Conservation (phyloP, 2,113 vertebrate genomes). For the Salvelinus sp. region DNA sequence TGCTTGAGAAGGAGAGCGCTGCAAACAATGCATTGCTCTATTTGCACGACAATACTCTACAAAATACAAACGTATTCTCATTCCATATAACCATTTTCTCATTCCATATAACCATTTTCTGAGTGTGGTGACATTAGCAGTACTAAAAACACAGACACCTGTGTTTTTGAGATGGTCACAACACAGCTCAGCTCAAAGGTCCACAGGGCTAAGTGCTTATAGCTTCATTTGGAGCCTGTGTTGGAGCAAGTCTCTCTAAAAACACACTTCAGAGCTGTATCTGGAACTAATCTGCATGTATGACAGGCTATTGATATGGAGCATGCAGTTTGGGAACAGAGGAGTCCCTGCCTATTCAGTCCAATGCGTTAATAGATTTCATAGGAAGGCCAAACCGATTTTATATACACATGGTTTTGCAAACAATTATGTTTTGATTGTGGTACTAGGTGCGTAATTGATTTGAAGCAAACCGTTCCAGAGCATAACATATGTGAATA, state of each 20-base stretch:
- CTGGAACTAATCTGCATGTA: constrained; percentile 13
- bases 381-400: constrained; percentile 21
- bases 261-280: not conserved
- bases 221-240: constrained; percentile 2
- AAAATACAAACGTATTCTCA: not conserved
- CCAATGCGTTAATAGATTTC: not conserved
- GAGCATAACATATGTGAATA: no score
- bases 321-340: constrained; percentile 2
- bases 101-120: no score
- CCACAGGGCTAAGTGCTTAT: constrained; percentile 2
- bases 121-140: not conserved
- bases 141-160: not conserved
- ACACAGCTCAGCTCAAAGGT: not conserved
- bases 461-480: not conserved
- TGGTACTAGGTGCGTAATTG: not conserved
- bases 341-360: no score
- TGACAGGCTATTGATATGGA: constrained; percentile 4
- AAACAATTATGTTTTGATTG: not conserved
- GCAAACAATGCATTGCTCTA: not conserved
- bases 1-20: not conserved
- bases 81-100: not conserved
- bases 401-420: no score
- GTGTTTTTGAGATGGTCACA: not conserved
- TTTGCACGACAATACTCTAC: no score
- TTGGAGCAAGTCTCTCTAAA: constrained; percentile 8